phyloP scores from a whole-genome alignment of 2,797 vertebrate genomes.

The Lemur catta region DNA sequence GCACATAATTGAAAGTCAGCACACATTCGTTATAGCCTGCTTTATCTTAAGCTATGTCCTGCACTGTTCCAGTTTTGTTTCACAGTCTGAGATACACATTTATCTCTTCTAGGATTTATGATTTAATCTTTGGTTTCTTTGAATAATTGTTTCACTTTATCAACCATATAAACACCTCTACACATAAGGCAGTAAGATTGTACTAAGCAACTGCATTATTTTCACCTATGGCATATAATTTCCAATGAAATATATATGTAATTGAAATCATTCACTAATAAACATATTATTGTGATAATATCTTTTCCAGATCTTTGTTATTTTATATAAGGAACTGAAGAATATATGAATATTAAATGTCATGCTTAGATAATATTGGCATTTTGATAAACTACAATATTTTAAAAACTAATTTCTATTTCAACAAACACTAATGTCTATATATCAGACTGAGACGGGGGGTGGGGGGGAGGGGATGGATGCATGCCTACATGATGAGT shows the following conservation, averaged over 20 bases:
- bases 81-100: background rate
- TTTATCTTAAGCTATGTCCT: background rate
- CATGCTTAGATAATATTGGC: background rate
- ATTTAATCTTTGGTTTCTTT: background rate
- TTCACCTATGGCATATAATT: background rate
- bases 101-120: background rate
- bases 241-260: background rate
- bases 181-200: background rate
- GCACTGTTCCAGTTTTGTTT: background rate
- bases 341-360: background rate
- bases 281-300: background rate
- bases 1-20: background rate
- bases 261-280: background rate
- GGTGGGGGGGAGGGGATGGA: too few relatives aligned
- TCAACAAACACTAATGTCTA: background rate
- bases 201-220: background rate
- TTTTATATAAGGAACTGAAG: background rate
- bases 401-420: background rate
- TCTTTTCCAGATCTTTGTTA: background rate
- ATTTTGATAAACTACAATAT: background rate
- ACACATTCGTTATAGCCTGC: background rate
- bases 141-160: background rate
- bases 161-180: background rate
- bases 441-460: too few relatives aligned
- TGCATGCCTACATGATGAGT: too few relatives aligned